Evolutionary conservation across 1,140 invertebrate genomes (phyloP).

Genomic region (Drosophila miranda): DNA sequence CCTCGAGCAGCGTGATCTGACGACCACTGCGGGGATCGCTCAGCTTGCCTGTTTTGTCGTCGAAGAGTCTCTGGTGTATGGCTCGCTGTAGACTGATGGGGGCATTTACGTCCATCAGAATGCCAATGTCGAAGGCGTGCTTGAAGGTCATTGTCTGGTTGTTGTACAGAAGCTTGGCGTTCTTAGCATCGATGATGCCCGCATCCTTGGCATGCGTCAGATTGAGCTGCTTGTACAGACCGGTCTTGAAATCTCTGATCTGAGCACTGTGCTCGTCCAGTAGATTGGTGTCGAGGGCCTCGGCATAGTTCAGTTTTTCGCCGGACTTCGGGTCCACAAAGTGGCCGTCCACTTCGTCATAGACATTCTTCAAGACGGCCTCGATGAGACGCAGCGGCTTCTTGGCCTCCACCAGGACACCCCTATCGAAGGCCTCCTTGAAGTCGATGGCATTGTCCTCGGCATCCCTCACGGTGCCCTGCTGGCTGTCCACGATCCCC

Average conservation of each 20-base stretch:
- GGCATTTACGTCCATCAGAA: conserved; percentile 91
- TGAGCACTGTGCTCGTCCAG: conserved; percentile 92
- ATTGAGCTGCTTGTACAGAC: conserved; percentile 89
- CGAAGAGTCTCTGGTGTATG: conserved; percentile 93
- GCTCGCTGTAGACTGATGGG: conserved; percentile 93
- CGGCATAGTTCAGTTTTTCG: conserved; percentile 88
- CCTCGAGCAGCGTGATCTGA: conserved; percentile 91
- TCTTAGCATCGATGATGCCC: conserved; percentile 89
- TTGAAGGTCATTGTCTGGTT: conserved; percentile 88
- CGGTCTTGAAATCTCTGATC: conserved; percentile 90
- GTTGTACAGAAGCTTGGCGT: conserved; percentile 87
- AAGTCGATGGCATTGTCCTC: conserved; percentile 89
- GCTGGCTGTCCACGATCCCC: conserved; percentile 89
- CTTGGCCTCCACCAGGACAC: conserved; percentile 91
- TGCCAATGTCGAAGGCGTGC: conserved; percentile 91
- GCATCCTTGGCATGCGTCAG: conserved; percentile 89
- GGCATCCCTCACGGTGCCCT: conserved; percentile 87
- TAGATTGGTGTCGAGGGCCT: conserved; percentile 89
- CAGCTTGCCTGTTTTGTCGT: conserved; percentile 91
- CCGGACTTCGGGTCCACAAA: conserved; percentile 92
- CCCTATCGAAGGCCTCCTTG: conserved; percentile 92
- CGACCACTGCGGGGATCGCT: conserved; percentile 89
- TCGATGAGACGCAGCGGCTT: conserved; percentile 92
- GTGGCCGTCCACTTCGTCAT: conserved; percentile 88
- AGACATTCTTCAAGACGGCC: conserved; percentile 91